Evolutionary conservation across 1,140 invertebrate genomes (phyloP), one percentile per base, ranked within the genome.

Genomic region (Drosophila kikkawai): DNA sequence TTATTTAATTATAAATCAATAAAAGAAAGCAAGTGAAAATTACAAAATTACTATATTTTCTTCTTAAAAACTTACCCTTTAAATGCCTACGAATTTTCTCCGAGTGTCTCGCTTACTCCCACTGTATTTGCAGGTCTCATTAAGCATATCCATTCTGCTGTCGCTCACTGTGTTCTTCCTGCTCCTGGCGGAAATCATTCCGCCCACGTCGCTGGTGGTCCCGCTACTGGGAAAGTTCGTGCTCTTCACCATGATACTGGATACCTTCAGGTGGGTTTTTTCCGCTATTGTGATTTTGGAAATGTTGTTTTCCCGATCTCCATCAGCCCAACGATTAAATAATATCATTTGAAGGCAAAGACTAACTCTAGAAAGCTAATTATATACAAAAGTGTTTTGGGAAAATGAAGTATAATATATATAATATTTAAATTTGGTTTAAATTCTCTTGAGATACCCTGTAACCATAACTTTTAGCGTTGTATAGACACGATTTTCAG

Each of bases 141-240:
- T 99, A 82, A 99, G 98, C 91, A 99, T 99, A 94, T 99, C 98
- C 84, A 99, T 99, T 94, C 95, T 99, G 91, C 97, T 99, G 93
- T 99, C 99, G 81, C 95, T 99, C 91, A 99, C 98, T 94, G 98
- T 99, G 95, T 99, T 99, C 96, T 99, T 99, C 95, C 95, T 99
- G 90, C 95, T 99, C 93, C 94, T 99, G 91, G 98, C 98, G 69
- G 98, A 99, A 94, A 99, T 99, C 92, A 99, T 99, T 93, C 99
- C 99, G 67, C 99, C 99, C 36, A 99, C 99, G 34, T 99, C 98
- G 57, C 95, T 99, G 67, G 98, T 99, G 51, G 98, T 99, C 80
- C 99, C 99, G 65, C 95, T 99, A 74, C 96, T 99, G 70, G 99
- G 99, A 79, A 99, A 99, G 94, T 99, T 99, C 94, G 97, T 99